A percentile compares a stretch with the other conserved stretches of the same genome.
Conservation (phyloP, 2,113 vertebrate genomes). For the Hipposideros armiger region DNA sequence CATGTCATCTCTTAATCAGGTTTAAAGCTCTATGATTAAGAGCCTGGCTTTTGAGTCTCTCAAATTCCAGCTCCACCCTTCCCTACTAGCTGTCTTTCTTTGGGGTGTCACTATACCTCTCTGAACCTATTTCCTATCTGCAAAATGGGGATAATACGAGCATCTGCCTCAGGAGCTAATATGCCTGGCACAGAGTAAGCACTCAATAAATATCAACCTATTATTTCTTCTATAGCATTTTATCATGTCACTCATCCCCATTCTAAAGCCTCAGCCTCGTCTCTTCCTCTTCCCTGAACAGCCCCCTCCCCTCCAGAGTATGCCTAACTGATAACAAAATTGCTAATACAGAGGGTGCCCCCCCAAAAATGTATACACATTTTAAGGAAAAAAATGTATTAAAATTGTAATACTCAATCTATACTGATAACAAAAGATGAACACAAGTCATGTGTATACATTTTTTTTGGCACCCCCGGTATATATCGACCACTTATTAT, state of each 20-base stretch:
- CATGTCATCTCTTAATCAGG: not conserved
- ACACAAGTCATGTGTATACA: no score
- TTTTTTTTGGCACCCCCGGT: no score
- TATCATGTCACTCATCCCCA: not conserved
- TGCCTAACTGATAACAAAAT: not conserved
- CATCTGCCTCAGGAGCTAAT: not conserved
- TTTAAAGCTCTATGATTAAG: constrained; percentile 9
- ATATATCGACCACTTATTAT: not conserved
- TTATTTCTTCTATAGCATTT: not conserved
- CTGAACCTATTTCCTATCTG: not conserved
- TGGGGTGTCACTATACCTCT: constrained; percentile 12
- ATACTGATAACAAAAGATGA: no score
- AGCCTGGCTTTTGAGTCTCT: constrained; percentile 27
- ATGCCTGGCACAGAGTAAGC: not conserved
- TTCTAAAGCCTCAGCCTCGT: constrained; percentile 1
- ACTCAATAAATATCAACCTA: not conserved
- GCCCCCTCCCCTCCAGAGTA: not conserved
- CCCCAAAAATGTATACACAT: no score
- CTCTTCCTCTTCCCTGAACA: not conserved
- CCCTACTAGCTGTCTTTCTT: not conserved
- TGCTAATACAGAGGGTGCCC: not conserved
- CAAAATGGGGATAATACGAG: not conserved
- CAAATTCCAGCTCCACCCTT: not conserved
- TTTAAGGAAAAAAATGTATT: no score
- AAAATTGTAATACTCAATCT: no score